Evolutionary conservation across 2,888 invertebrate genomes (phyloP), one percentile per base, ranked within the genome.

Genomic region (Ditula angustiorana): DNA sequence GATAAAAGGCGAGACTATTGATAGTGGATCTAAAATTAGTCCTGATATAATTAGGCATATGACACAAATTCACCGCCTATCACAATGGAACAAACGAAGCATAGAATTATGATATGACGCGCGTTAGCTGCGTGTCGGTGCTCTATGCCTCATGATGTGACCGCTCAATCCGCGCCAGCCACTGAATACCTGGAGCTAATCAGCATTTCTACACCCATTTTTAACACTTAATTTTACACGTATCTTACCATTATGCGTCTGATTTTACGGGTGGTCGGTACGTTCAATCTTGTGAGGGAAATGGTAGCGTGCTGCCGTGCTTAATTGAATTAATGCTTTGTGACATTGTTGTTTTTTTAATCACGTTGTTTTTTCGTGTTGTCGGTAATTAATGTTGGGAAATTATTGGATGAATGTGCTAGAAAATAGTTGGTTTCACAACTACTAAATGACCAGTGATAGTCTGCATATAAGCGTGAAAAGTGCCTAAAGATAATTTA

Each of bases 151-250:
- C 41, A 82, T 30, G 87, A 88, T 89, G 88, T 89, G 88, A 89
- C 88, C 84, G 78, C 89, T 90, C 87, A 83, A 89, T 90, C 86
- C 82, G 69, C 73, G 77, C 71, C 72, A 76, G 69, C 81, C 77
- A 80, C 88, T 91, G 92, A 91, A 92, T 90, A 92, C 92, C 92
- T 92, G 92, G 71, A 86, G 84, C 92, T 89, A 92, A 92, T 92
- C 92, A 92, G 80, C 90, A 92, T 92, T 92, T 85, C 86, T 91
- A 92, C 91, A 92, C 92, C 89, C 79, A 92, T 92, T 92, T 91
- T 91, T 88, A 92, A 92, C 92, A 92, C 88, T 90, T 89, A 86
- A 91, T 92, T 92, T 91, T 88, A 90, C 88, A 91, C 92, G 85
- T 91, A 92, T 92, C 91, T 90, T 85, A 81, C 79, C 86, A 85